Evolutionary conservation across 2,113 vertebrate species (phyloP).

Genomic region (Hippocampus guttulatus): DNA sequence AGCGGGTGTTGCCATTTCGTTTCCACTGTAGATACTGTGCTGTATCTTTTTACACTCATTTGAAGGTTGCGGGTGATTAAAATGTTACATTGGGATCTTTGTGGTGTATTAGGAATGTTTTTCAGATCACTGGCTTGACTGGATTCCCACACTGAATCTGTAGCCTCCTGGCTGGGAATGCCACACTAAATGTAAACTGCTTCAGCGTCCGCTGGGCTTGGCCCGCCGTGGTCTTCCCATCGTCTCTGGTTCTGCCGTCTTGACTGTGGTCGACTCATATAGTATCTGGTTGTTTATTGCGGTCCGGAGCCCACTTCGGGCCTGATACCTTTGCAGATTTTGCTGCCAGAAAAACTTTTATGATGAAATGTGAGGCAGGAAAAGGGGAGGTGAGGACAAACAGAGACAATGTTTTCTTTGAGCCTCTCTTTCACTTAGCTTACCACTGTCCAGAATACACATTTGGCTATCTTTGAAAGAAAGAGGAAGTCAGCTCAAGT

Average conservation of each 20-base stretch:
- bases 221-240: conserved; percentile 43
- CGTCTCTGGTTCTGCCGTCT: conserved; percentile 46
- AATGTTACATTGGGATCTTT: conserved; percentile 8
- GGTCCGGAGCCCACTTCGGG: conserved; percentile 38
- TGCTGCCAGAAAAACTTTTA: conserved; percentile 69
- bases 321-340: conserved; percentile 53
- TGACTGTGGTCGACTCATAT: conserved; percentile 52
- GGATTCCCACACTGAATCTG: background rate
- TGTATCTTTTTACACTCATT: background rate
- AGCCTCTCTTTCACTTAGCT: conserved; percentile 60
- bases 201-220: conserved; percentile 23
- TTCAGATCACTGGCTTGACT: background rate
- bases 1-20: background rate
- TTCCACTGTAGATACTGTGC: background rate
- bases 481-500: conserved; percentile 36
- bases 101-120: conserved; percentile 21
- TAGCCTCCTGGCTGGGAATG: conserved; percentile 20
- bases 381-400: conserved; percentile 65
- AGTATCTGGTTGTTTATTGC: conserved; percentile 57
- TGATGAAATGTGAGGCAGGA: conserved; percentile 68
- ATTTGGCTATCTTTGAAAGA: conserved; percentile 51
- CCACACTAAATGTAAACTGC: conserved; percentile 23
- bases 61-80: conserved; percentile 11
- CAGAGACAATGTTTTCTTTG: conserved; percentile 61
- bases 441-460: conserved; percentile 59